phyloP scores from a whole-genome alignment of 2,888 invertebrate genomes.

The Peribatodes rhomboidaria region DNA sequence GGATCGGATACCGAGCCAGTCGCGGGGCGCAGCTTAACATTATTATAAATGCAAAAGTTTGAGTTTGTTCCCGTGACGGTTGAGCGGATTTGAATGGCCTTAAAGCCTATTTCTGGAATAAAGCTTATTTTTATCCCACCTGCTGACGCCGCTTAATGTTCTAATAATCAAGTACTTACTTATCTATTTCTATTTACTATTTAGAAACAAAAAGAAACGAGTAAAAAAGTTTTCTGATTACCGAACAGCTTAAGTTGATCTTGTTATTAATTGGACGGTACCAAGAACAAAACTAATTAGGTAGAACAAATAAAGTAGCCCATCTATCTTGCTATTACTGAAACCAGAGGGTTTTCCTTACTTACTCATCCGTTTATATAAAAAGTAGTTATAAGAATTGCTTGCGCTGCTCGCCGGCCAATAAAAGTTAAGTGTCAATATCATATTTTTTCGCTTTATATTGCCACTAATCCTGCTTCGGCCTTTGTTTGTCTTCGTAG shows the following conservation, averaged over 20 bases:
- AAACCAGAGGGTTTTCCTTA: constrained; percentile 23
- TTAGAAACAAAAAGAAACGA: not conserved
- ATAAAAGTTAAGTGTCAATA: constrained; percentile 41
- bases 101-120: not conserved
- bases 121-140: not conserved
- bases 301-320: constrained; percentile 13
- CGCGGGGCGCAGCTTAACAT: too few species aligned
- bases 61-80: too few species aligned
- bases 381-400: constrained; percentile 20
- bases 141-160: not conserved
- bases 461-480: constrained; percentile 29
- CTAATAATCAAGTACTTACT: not conserved
- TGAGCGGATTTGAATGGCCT: too few species aligned
- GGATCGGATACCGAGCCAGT: too few species aligned
- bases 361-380: constrained; percentile 11
- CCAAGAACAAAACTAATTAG: constrained; percentile 30
- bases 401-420: constrained; percentile 12
- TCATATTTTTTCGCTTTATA: constrained; percentile 41
- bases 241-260: constrained; percentile 14
- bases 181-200: not conserved
- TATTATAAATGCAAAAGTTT: too few species aligned
- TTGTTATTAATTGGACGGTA: constrained; percentile 22
- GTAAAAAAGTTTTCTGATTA: constrained; percentile 5
- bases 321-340: constrained; percentile 15
- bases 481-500: constrained; percentile 23